Evolutionary conservation across 1,140 invertebrate genomes (phyloP), one percentile per base, ranked within the genome.

Genomic region (Vanessa tameamea): DNA sequence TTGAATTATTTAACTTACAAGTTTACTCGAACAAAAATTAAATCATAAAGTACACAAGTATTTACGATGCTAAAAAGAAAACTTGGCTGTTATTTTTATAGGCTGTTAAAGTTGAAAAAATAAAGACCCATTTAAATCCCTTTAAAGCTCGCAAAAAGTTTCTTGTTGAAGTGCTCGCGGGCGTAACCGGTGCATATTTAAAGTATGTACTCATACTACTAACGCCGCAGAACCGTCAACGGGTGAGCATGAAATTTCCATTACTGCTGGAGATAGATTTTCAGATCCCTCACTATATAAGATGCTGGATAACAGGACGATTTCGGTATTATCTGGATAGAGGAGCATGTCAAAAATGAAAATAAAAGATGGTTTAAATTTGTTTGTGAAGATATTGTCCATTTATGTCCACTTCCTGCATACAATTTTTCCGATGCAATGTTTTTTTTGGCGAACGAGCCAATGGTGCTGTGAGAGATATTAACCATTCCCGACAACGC

Each of bases 161-260:
- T 83, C 80, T 79, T 82, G 77, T 81, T 80, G 66, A 55, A 55
- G 51, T 79, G 82, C 80, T 82, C 77, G 80, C 76, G 82, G 85
- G 75, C 75, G 81, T 82, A 82, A 85, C 83, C 83, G 86, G 86
- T 87, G 85, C 84, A 89, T 87, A 89, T 61, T 61, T 61, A 61
- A 61, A 61, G 57, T 61, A 61, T 61, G 57, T 61, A 87, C 87
- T 43, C 37, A 43, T 83, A 83, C 82, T 82, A 84, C 82, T 82
- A 84, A 80, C 78, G 78, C 80, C 80, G 79, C 83, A 86, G 43
- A 85, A 85, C 85, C 83, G 81, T 82, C 78, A 85, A 79, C 79
- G 79, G 69, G 77, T 67, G 82, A 89, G 87, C 87, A 89, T 84
- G 87, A 87, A 83, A 87, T 87, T 86, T 86, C 86, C 87, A 89